These are phyloP conservation scores for Heliconius hortense DNA, from an alignment of 2,888 invertebrate species.

Conservation along the genomic window DNA sequence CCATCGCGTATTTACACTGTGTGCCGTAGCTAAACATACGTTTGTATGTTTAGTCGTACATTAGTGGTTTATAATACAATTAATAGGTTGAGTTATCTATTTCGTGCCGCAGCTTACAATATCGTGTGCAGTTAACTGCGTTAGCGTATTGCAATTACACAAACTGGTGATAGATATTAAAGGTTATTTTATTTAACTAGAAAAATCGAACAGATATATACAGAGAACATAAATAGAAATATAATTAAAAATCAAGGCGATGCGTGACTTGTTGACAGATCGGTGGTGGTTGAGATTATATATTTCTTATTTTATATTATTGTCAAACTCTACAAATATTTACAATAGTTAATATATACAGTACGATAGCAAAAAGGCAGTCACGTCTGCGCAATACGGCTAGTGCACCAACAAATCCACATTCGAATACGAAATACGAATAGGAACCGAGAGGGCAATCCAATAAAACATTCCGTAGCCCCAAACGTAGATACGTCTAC, in stretches of 20 bases:
- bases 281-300: background rate
- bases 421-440: conserved; percentile 74
- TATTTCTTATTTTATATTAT: background rate
- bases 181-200: background rate
- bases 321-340: background rate
- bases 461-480: conserved; percentile 78
- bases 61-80: conserved; percentile 38
- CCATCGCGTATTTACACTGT: conserved; percentile 43
- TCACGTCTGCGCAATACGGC: conserved; percentile 69
- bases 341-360: background rate
- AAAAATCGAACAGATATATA: too few relatives aligned
- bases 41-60: conserved; percentile 33
- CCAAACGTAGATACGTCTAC: conserved; percentile 78
- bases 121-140: conserved; percentile 13
- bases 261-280: too few relatives aligned
- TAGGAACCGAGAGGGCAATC: conserved; percentile 72
- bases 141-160: background rate
- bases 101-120: conserved; percentile 17
- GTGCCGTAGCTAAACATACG: conserved; percentile 35
- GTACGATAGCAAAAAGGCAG: conserved; percentile 17
- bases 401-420: conserved; percentile 65
- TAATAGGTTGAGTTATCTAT: conserved; percentile 34
- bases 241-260: background rate
- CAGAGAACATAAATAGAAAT: background rate
- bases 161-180: background rate